Evolutionary conservation across 2,888 invertebrate species (phyloP).

Genomic region (Xestoiulus laeticollis): DNA sequence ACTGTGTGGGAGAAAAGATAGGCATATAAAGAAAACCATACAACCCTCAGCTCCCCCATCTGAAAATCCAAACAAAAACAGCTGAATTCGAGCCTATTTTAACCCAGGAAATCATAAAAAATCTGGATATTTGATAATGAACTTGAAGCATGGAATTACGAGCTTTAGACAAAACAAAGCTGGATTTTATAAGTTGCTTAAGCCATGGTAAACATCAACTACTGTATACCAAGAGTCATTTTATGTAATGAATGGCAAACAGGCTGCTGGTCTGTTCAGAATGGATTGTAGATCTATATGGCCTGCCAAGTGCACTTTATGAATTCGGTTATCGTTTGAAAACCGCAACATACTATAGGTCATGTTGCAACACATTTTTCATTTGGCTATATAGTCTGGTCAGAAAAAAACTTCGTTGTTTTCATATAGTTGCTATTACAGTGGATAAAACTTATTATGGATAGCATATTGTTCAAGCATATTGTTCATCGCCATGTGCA

Average conservation of each 20-base stretch:
- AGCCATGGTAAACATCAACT: not conserved
- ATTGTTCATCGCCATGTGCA: not conserved
- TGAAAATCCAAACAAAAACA: not conserved
- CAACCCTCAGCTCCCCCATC: not conserved
- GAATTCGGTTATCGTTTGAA: not conserved
- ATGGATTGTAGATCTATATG: not conserved
- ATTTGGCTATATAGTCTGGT: not conserved
- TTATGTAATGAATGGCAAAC: not conserved
- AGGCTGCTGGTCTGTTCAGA: not conserved
- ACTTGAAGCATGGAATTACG: not conserved
- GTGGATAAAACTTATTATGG: no score
- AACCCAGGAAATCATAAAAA: not conserved
- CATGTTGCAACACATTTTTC: no score
- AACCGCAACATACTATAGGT: not conserved
- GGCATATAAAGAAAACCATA: no score
- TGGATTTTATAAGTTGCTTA: not conserved
- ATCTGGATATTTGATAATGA: not conserved
- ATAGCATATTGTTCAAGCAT: not conserved
- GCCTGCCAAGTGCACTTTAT: not conserved
- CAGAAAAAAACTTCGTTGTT: no score
- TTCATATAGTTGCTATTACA: no score
- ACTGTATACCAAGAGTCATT: not conserved
- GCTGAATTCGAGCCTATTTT: constrained; percentile 7
- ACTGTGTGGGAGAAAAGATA: not conserved
- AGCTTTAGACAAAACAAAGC: not conserved